Evolutionary conservation across 35 echinoderm and acorn worm species (phyloP).

Genomic region (Chiridota heheva): DNA sequence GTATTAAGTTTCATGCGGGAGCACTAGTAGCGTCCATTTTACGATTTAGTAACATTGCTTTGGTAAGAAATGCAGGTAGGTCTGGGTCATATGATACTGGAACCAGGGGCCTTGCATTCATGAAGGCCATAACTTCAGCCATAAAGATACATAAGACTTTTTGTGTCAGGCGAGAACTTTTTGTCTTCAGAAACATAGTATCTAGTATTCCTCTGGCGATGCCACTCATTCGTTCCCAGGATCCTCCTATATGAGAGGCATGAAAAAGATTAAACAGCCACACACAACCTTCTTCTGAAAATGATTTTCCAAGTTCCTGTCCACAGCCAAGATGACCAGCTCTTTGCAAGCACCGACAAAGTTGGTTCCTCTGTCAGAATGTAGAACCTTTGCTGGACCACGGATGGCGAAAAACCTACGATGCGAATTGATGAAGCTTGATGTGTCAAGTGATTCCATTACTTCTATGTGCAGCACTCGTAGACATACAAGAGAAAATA

Average conservation of each 20-base stretch:
- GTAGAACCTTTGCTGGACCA: slow-evolving; percentile 27
- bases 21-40: slow-evolving; percentile 21
- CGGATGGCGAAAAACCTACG: slow-evolving; percentile 2
- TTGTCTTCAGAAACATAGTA: slow-evolving; percentile 3
- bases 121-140: slow-evolving; percentile 45
- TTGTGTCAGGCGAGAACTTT: neutral
- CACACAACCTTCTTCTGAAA: neutral
- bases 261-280: slow-evolving; percentile 35
- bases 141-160: slow-evolving; percentile 28
- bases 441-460: neutral
- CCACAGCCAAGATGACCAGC: neutral
- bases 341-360: slow-evolving; percentile 40
- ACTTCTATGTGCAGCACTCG: slow-evolving; percentile 43
- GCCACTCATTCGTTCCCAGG: slow-evolving; percentile 38
- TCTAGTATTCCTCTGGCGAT: slow-evolving; percentile 12
- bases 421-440: slow-evolving; percentile 37
- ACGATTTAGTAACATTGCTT: slow-evolving; percentile 36
- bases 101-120: slow-evolving; percentile 35
- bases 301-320: neutral
- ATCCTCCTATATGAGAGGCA: slow-evolving; percentile 22
- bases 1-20: slow-evolving; percentile 18
- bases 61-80: slow-evolving; percentile 19
- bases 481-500: slow-evolving; percentile 24
- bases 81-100: slow-evolving; percentile 47
- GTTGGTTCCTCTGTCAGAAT: slow-evolving; percentile 44